Conservation (phyloP, 2,888 invertebrate genomes). For the Ceraclea dissimilis region DNA sequence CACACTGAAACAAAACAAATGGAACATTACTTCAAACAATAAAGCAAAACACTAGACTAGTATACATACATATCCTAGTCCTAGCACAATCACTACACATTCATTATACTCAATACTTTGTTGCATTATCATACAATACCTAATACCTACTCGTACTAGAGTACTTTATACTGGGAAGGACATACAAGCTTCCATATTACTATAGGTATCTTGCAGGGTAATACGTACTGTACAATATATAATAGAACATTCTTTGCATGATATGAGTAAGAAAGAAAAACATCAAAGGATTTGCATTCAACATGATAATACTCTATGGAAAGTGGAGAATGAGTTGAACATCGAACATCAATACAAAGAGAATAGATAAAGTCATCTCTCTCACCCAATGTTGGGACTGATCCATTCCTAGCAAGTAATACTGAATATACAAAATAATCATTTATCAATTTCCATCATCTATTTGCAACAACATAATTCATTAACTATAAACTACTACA, state of each 20-base stretch:
- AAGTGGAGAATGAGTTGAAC: slow-evolving; percentile 8
- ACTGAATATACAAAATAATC: slow-evolving; percentile 41
- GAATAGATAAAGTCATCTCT: slow-evolving; percentile 35
- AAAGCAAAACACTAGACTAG: slow-evolving; percentile 28
- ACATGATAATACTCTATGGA: background rate
- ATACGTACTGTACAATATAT: too few species aligned
- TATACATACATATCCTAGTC: too few species aligned
- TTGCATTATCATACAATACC: too few species aligned
- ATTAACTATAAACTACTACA: too few species aligned
- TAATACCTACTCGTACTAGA: too few species aligned
- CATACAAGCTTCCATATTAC: too few species aligned
- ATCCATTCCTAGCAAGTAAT: slow-evolving; percentile 57
- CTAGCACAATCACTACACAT: too few species aligned
- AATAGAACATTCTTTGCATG: too few species aligned
- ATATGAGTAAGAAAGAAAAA: slow-evolving; percentile 8
- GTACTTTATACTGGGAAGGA: too few species aligned
- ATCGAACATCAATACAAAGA: slow-evolving; percentile 16
- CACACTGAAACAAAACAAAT: slow-evolving; percentile 66
- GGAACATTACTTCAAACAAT: slow-evolving; percentile 21
- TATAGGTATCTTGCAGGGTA: too few species aligned
- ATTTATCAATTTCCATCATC: slow-evolving; percentile 64
- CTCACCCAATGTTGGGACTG: slow-evolving; percentile 58
- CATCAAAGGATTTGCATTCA: slow-evolving; percentile 17
- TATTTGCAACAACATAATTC: too few species aligned
- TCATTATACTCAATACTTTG: too few species aligned